Conservation (phyloP, 2,113 vertebrate species). For the Anarrhichthys ocellatus region DNA sequence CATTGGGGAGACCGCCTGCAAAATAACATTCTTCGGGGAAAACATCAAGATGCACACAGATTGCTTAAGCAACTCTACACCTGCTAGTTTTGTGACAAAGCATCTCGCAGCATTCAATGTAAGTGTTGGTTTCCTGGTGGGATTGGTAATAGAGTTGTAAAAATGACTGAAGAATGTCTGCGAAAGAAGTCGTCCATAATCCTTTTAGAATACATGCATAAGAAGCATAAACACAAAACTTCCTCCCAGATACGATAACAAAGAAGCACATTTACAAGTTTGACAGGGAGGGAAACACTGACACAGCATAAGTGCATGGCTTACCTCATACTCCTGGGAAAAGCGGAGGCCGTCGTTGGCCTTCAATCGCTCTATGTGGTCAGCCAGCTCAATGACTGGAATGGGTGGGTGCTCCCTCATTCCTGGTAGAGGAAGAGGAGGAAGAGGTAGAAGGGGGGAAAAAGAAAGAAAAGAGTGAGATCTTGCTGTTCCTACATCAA, state of each 20-base stretch:
- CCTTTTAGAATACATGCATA: slow-evolving; percentile 67
- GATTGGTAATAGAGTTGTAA: slow-evolving; percentile 73
- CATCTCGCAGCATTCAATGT: slow-evolving; percentile 62
- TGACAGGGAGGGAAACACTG: slow-evolving; percentile 15
- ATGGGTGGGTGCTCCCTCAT: slow-evolving; percentile 93
- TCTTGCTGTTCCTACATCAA: slow-evolving; percentile 9
- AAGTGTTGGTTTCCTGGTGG: slow-evolving; percentile 71
- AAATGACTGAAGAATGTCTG: slow-evolving; percentile 63
- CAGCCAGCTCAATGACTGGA: slow-evolving; percentile 87
- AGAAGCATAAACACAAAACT: slow-evolving; percentile 37
- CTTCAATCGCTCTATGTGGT: slow-evolving; percentile 95
- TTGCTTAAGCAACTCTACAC: slow-evolving; percentile 72
- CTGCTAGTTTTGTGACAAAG: slow-evolving; percentile 72
- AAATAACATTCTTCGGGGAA: slow-evolving; percentile 72
- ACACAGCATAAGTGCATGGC: background rate
- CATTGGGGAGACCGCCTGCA: slow-evolving; percentile 56
- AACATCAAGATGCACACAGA: slow-evolving; percentile 63
- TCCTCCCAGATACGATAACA: slow-evolving; percentile 38
- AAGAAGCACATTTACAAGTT: slow-evolving; percentile 35
- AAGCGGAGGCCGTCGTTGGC: slow-evolving; percentile 95
- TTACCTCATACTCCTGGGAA: slow-evolving; percentile 97
- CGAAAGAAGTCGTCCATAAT: slow-evolving; percentile 52
- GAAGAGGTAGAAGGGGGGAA: background rate
- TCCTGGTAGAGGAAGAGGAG: slow-evolving; percentile 78
- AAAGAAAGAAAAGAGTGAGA: slow-evolving; percentile 41